Conservation (phyloP, 1,140 invertebrate species). For the Armadillidium nasatum region DNA sequence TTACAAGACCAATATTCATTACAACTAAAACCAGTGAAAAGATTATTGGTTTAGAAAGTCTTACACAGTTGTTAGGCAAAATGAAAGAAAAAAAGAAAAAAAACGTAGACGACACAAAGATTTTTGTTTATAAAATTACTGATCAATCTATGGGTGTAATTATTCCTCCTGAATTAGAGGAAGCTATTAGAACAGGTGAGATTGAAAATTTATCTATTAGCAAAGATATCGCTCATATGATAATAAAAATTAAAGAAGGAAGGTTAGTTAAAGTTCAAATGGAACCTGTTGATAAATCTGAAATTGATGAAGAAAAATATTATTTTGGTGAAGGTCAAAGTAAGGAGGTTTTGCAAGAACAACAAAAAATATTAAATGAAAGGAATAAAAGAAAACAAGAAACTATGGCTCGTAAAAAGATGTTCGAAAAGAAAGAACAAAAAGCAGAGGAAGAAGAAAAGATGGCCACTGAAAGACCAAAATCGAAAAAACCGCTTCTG, state of each 20-base stretch:
- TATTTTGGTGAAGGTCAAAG: constrained; percentile 42
- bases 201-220: constrained; percentile 70
- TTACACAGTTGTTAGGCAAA: constrained; percentile 42
- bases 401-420: constrained; percentile 60
- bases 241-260: constrained; percentile 61
- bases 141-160: constrained; percentile 68
- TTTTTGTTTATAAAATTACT: constrained; percentile 69
- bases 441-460: constrained; percentile 46
- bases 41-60: constrained; percentile 34
- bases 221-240: constrained; percentile 65
- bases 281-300: constrained; percentile 23
- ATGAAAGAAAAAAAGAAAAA: constrained; percentile 44
- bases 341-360: constrained; percentile 39
- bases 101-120: constrained; percentile 54
- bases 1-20: constrained; percentile 56
- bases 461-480: constrained; percentile 43
- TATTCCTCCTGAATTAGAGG: constrained; percentile 67
- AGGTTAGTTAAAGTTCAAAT: constrained; percentile 38
- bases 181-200: constrained; percentile 68
- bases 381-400: constrained; percentile 58
- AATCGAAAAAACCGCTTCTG: constrained; percentile 41
- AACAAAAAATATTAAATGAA: constrained; percentile 47
- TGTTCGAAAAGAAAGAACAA: constrained; percentile 66
- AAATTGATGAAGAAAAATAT: constrained; percentile 52
- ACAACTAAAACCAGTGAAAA: constrained; percentile 45